Evolutionary conservation across 2,113 vertebrate genomes (phyloP).

Genomic region (Etheostoma spectabile): DNA sequence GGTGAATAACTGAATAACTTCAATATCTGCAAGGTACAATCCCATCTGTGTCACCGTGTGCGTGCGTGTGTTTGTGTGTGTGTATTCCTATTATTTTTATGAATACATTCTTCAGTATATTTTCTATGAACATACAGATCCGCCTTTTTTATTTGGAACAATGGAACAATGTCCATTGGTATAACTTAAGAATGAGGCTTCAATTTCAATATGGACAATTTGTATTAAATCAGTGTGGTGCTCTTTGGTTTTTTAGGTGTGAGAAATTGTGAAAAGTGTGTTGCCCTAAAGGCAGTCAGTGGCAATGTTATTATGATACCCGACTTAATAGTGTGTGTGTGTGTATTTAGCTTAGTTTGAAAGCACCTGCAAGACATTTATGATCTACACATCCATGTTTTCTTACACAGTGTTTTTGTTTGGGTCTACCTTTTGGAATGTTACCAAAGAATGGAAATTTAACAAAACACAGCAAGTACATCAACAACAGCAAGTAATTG

Average conservation of each 20-base stretch:
- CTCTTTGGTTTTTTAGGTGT: slow-evolving; percentile 7
- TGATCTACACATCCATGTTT: too few relatives aligned
- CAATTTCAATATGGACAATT: neutral
- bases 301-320: neutral
- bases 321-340: neutral
- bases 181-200: neutral
- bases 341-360: neutral
- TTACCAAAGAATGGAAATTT: neutral
- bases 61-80: too few relatives aligned
- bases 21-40: neutral
- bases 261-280: slow-evolving; percentile 1
- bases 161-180: neutral
- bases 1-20: neutral
- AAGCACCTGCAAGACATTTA: neutral
- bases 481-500: neutral
- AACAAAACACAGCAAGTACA: neutral
- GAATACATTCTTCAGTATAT: too few relatives aligned
- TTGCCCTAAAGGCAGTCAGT: too few relatives aligned
- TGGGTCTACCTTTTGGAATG: neutral
- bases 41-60: neutral
- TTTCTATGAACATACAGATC: too few relatives aligned
- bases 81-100: too few relatives aligned
- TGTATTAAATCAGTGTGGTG: slow-evolving; percentile 42
- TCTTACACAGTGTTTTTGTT: too few relatives aligned
- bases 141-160: too few relatives aligned